A percentile compares a stretch with the other conserved stretches of the same genome.
These are phyloP conservation scores for Meloidogyne floridensis DNA, from an alignment of 1,140 invertebrate species.

Conservation along the genomic window DNA sequence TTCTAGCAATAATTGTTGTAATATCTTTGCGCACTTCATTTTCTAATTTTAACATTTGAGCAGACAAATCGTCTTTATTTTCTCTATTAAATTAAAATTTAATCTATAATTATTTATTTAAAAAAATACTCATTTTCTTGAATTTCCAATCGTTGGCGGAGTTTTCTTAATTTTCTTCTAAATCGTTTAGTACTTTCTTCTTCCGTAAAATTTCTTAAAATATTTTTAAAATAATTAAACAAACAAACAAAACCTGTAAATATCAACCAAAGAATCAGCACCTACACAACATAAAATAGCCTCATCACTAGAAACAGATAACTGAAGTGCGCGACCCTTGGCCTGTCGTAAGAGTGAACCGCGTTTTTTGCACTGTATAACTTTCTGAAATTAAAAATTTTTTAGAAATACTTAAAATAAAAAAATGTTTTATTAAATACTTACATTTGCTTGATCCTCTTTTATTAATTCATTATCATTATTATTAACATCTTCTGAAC, in stretches of 20 bases:
- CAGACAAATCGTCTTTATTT: not conserved
- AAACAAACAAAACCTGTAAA: slow-evolving; percentile 30
- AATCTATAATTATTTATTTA: not conserved
- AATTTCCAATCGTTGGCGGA: not conserved
- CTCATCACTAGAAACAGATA: slow-evolving; percentile 69
- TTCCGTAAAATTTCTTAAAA: slow-evolving; percentile 73
- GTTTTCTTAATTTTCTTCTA: slow-evolving; percentile 60
- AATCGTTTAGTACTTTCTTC: slow-evolving; percentile 74
- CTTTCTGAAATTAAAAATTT: slow-evolving; percentile 68
- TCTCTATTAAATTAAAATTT: not conserved
- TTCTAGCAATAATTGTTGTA: slow-evolving; percentile 53
- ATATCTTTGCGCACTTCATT: slow-evolving; percentile 57
- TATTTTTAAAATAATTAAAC: slow-evolving; percentile 12
- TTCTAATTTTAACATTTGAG: slow-evolving; percentile 33
- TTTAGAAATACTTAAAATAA: not conserved
- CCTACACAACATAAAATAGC: slow-evolving; percentile 78
- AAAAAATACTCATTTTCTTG: not conserved
- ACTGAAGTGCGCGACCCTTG: slow-evolving; percentile 72
- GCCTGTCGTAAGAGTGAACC: slow-evolving; percentile 78
- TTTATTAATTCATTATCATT: slow-evolving; percentile 37
- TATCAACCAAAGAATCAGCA: slow-evolving; percentile 22
- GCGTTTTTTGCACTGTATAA: slow-evolving; percentile 76
- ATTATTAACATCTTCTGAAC: not conserved
- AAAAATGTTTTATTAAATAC: not conserved
- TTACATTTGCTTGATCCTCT: slow-evolving; percentile 62